Conservation (phyloP, 2,888 invertebrate genomes). For the Osmoderma eremita region DNA sequence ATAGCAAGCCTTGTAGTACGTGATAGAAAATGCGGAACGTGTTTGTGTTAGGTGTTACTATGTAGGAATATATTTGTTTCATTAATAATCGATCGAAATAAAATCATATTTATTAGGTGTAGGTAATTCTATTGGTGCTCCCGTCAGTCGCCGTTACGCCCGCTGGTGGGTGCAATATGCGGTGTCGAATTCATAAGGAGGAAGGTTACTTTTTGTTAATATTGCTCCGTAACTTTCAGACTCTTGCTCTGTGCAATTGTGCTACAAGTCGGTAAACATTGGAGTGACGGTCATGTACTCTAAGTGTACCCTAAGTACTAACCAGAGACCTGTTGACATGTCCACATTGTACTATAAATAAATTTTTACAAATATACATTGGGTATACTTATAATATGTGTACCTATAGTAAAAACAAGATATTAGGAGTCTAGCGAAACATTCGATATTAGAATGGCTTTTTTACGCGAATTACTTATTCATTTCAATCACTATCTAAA, state of each 20-base stretch:
- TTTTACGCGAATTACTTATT: no score
- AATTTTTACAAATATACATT: constrained; percentile 4
- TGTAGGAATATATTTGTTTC: constrained; percentile 33
- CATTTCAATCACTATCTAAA: no score
- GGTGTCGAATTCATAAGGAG: constrained; percentile 57
- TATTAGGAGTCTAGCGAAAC: no score
- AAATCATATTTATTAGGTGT: constrained; percentile 35
- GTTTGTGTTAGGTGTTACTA: constrained; percentile 38
- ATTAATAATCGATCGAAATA: constrained; percentile 28
- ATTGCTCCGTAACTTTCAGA: constrained; percentile 60
- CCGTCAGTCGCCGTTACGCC: constrained; percentile 53
- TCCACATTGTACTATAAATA: constrained; percentile 25
- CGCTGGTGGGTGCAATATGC: constrained; percentile 48
- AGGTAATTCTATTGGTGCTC: constrained; percentile 46
- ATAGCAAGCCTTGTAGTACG: constrained; percentile 56
- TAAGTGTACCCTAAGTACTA: constrained; percentile 54
- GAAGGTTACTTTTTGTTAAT: constrained; percentile 54
- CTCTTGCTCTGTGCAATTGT: constrained; percentile 61
- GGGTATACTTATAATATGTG: no score
- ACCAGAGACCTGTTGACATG: constrained; percentile 48
- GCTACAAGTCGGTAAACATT: constrained; percentile 60
- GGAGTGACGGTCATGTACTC: constrained; percentile 57
- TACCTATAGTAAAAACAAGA: no score
- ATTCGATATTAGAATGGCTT: no score
- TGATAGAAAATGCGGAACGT: constrained; percentile 48